Evolutionary conservation across 2,888 invertebrate species (phyloP).

Genomic region (Ferrisia virgata): DNA sequence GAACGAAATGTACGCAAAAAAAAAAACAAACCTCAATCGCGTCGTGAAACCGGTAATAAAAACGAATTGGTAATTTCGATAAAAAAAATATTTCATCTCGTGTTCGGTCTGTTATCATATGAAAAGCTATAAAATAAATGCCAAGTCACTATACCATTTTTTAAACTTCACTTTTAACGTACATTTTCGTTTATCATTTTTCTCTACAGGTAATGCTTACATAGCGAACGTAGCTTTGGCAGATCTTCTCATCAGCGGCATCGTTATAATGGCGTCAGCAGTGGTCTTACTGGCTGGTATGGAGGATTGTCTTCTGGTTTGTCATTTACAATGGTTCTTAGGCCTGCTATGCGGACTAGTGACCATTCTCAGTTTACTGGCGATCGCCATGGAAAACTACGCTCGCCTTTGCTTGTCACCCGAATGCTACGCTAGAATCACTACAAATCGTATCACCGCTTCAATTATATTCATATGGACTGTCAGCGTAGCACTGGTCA

Average conservation of each 20-base stretch:
- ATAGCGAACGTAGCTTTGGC: slow-evolving; percentile 69
- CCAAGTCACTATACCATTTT: background rate
- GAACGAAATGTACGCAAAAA: background rate
- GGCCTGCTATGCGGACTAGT: slow-evolving; percentile 66
- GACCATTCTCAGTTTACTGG: slow-evolving; percentile 62
- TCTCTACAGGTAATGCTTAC: slow-evolving; percentile 67
- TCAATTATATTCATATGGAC: slow-evolving; percentile 61
- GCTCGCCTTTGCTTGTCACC: slow-evolving; percentile 61
- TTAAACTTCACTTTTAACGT: background rate
- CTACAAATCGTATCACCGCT: slow-evolving; percentile 58
- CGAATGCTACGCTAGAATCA: slow-evolving; percentile 57
- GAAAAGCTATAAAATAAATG: background rate
- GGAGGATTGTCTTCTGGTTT: slow-evolving; percentile 60
- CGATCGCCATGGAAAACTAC: slow-evolving; percentile 67
- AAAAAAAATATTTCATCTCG: background rate
- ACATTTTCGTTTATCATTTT: no score
- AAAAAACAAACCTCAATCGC: background rate
- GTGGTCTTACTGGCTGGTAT: slow-evolving; percentile 67
- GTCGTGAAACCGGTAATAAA: background rate
- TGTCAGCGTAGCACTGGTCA: slow-evolving; percentile 59
- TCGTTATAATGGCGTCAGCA: slow-evolving; percentile 67
- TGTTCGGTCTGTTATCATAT: background rate
- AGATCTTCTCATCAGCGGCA: slow-evolving; percentile 67
- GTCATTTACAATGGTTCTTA: slow-evolving; percentile 66
- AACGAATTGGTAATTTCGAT: slow-evolving; percentile 12